Conservation (phyloP, 1,140 invertebrate species). For the Coboldia fuscipes region DNA sequence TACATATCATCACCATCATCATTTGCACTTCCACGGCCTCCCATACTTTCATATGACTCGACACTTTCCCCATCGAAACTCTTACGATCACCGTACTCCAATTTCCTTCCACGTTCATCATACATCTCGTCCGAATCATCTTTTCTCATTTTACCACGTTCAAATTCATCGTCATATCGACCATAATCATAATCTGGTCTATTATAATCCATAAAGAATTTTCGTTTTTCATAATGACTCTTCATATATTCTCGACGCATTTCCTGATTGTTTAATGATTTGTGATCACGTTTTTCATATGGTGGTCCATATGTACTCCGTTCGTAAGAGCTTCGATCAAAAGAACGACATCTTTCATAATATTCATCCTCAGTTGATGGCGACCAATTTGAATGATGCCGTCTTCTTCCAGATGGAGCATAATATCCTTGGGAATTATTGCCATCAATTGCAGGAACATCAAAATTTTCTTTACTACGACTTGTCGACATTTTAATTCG, state of each 20-base stretch:
- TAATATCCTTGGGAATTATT: too few relatives aligned
- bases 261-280: constrained; percentile 7
- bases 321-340: constrained; percentile 18
- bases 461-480: too few relatives aligned
- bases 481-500: too few relatives aligned
- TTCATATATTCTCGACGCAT: constrained; percentile 8
- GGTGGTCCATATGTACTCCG: constrained; percentile 17
- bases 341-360: constrained; percentile 11
- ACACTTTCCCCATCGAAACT: constrained; percentile 20
- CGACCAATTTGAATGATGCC: constrained; percentile 17
- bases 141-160: neutral
- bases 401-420: constrained; percentile 4
- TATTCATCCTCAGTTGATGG: constrained; percentile 15
- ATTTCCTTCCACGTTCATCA: too few relatives aligned
- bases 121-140: too few relatives aligned
- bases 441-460: too few relatives aligned
- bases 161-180: constrained; percentile 16
- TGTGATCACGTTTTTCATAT: constrained; percentile 16
- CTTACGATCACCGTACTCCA: constrained; percentile 6
- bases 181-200: constrained; percentile 14
- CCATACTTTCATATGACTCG: constrained; percentile 18
- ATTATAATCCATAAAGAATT: constrained; percentile 15
- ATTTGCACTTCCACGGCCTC: constrained; percentile 15
- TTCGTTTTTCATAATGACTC: constrained; percentile 9
- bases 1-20: too few relatives aligned